Percentiles rank a stretch among this genome's conserved stretches.
These are phyloP conservation scores for Conops quadrifasciatus DNA, from an alignment of 2,888 invertebrate species.

Conservation along the genomic window DNA sequence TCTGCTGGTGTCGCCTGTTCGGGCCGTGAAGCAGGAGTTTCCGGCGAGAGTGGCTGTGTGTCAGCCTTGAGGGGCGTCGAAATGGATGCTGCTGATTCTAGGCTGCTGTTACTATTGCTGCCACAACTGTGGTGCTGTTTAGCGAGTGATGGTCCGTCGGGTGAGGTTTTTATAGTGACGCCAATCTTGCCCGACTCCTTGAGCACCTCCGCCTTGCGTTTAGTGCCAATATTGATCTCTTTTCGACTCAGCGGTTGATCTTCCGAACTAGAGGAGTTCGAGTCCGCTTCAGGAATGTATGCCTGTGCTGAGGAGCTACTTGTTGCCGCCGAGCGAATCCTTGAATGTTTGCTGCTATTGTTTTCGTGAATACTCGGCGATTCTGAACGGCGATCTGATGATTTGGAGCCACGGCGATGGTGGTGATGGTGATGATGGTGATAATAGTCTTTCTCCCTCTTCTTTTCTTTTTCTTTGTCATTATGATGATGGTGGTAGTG, in stretches of 20 bases:
- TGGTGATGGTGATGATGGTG: constrained; percentile 56
- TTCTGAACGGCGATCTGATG: constrained; percentile 62
- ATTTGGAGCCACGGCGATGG: constrained; percentile 51
- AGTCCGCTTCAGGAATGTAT: constrained; percentile 67
- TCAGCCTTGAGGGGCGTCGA: constrained; percentile 60
- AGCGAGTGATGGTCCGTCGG: constrained; percentile 54
- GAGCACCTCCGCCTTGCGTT: constrained; percentile 87
- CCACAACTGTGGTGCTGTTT: constrained; percentile 44
- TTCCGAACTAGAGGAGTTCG: constrained; percentile 69
- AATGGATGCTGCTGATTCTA: constrained; percentile 64
- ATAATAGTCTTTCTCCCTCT: constrained; percentile 40
- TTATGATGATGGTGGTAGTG: constrained; percentile 47
- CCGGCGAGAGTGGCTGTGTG: constrained; percentile 57
- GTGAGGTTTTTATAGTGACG: constrained; percentile 84
- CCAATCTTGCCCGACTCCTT: constrained; percentile 91
- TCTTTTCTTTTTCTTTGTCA: constrained; percentile 58
- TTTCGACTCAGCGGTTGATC: constrained; percentile 70
- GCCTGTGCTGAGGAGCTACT: constrained; percentile 48
- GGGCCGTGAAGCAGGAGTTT: constrained; percentile 66
- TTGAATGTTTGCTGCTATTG: constrained; percentile 43
- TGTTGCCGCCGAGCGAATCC: constrained; percentile 47
- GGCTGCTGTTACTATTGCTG: constrained; percentile 38
- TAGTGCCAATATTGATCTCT: constrained; percentile 71
- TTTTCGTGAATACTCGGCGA: constrained; percentile 54
- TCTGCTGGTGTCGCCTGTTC: constrained; percentile 60